Evolutionary conservation across 2,113 vertebrate species (phyloP).

Genomic region (Syngnathus typhle): DNA sequence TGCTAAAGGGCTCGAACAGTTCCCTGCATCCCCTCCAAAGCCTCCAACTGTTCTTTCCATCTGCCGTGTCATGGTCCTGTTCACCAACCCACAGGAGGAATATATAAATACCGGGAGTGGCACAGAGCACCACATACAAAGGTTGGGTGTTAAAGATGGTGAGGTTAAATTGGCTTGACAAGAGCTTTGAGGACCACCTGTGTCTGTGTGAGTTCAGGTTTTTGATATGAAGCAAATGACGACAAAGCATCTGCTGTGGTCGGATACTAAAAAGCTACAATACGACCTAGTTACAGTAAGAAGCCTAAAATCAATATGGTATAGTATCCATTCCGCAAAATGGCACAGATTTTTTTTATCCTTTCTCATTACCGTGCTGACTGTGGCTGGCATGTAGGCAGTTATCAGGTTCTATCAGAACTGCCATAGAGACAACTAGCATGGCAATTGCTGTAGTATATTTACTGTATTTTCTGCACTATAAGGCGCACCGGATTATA

Average conservation of each 20-base stretch:
- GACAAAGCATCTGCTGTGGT: not conserved
- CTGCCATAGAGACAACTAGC: not conserved
- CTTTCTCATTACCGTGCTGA: not conserved
- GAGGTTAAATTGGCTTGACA: slow-evolving; percentile 59
- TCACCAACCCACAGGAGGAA: slow-evolving; percentile 28
- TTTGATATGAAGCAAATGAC: slow-evolving; percentile 20
- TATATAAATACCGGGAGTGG: slow-evolving; percentile 43
- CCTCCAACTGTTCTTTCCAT: slow-evolving; percentile 65
- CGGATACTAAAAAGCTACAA: not conserved
- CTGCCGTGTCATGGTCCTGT: slow-evolving; percentile 55
- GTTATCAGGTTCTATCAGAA: not conserved
- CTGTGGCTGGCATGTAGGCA: not conserved
- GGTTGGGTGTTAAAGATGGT: slow-evolving; percentile 30
- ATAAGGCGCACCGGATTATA: too few relatives aligned
- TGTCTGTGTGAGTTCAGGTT: slow-evolving; percentile 18
- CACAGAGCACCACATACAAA: slow-evolving; percentile 42
- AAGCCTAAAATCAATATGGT: too few relatives aligned
- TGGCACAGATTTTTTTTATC: not conserved
- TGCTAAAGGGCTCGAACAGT: slow-evolving; percentile 47
- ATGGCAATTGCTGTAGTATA: not conserved
- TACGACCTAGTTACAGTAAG: too few relatives aligned
- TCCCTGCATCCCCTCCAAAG: slow-evolving; percentile 48
- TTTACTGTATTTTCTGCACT: not conserved
- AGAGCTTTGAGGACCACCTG: slow-evolving; percentile 41
- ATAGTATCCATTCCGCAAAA: not conserved